Evolutionary conservation across 2,888 invertebrate genomes (phyloP).

Genomic region (Lottia gigantea): DNA sequence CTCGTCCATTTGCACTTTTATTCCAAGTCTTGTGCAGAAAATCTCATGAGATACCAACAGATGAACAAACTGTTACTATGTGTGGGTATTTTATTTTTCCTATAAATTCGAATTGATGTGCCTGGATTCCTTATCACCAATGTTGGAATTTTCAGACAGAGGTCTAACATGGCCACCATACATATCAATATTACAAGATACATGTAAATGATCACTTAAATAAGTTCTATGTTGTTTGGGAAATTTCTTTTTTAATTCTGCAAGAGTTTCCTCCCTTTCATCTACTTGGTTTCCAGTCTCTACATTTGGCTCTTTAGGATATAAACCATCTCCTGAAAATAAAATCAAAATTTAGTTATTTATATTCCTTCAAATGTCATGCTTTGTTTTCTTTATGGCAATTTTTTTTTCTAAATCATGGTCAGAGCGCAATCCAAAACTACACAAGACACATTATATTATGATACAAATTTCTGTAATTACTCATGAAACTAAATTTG

Average conservation of each 20-base stretch:
- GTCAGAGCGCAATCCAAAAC: background rate
- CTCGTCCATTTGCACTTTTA: no score
- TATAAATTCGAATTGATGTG: no score
- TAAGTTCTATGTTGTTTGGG: constrained; percentile 34
- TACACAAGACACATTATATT: no score
- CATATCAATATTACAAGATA: background rate
- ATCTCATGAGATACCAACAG: no score
- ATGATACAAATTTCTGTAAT: no score
- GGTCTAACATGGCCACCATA: background rate
- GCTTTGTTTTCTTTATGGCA: background rate
- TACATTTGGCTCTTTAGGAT: constrained; percentile 58
- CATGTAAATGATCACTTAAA: constrained; percentile 13
- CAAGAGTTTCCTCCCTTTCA: constrained; percentile 40
- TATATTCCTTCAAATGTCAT: background rate
- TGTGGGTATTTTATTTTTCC: no score
- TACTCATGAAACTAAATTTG: no score
- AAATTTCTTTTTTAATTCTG: constrained; percentile 38
- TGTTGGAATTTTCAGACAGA: background rate
- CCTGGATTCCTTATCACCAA: no score
- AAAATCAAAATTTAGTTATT: constrained; percentile 15
- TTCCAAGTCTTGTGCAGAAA: no score
- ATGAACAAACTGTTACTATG: no score
- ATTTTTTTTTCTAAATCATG: background rate
- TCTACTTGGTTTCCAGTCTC: constrained; percentile 42
- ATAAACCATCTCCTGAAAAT: constrained; percentile 63